Conservation (phyloP, 2,113 vertebrate species). For the Oreochromis aureus region DNA sequence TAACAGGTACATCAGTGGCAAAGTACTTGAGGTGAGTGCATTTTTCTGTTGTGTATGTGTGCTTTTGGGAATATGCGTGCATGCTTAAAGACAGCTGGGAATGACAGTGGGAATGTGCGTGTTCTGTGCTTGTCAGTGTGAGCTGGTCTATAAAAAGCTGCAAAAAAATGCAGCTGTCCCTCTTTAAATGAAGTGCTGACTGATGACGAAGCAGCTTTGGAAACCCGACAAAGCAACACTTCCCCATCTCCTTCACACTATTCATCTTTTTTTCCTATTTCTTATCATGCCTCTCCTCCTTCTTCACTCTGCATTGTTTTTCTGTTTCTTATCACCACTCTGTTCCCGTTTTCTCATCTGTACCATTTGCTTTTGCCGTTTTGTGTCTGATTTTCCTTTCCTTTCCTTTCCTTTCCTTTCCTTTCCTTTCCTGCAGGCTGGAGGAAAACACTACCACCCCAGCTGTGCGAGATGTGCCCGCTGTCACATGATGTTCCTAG, state of each 20-base stretch:
- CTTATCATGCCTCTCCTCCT: neutral
- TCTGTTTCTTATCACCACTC: neutral
- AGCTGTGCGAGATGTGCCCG: conserved; percentile 91
- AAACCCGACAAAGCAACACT: conserved; percentile 11
- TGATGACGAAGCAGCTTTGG: neutral
- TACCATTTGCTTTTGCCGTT: neutral
- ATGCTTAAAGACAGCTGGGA: neutral
- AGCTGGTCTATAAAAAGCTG: neutral
- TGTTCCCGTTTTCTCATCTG: neutral
- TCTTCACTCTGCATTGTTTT: neutral
- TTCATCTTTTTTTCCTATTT: neutral
- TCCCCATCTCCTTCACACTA: neutral
- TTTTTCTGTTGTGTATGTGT: neutral
- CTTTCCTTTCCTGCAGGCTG: conserved; percentile 73
- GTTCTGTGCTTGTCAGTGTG: neutral
- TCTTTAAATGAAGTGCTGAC: conserved; percentile 13
- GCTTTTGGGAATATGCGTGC: neutral
- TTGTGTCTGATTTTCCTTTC: neutral
- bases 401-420: neutral
- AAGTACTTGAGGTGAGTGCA: conserved; percentile 88
- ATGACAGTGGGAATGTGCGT: neutral
- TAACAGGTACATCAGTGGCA: conserved; percentile 90
- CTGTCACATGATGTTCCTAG: conserved; percentile 92
- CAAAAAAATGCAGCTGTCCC: conserved; percentile 25
- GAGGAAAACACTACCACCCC: conserved; percentile 95